Conservation (phyloP, 2,888 invertebrate genomes). For the Tetramorium bicarinatum region DNA sequence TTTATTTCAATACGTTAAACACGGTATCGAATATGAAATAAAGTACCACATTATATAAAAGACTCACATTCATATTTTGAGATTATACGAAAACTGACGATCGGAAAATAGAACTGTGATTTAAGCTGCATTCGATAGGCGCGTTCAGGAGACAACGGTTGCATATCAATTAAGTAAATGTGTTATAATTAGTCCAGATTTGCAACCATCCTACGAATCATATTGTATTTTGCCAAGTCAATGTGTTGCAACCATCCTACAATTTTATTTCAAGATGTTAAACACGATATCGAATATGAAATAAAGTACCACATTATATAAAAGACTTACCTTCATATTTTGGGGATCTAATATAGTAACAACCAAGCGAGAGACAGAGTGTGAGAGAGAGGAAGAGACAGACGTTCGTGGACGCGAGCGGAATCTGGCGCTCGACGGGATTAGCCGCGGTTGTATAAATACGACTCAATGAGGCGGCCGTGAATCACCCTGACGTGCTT, state of each 20-base stretch:
- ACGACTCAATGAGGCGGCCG: slow-evolving; percentile 87
- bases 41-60: not conserved
- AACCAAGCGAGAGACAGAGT: too few species aligned
- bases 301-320: not conserved
- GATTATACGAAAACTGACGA: not conserved
- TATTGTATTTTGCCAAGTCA: not conserved
- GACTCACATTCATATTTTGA: not conserved
- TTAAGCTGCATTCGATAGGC: too few species aligned
- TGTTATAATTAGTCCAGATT: too few species aligned
- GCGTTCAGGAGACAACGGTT: too few species aligned
- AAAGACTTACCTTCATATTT: not conserved
- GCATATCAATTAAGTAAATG: too few species aligned
- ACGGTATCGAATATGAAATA: not conserved
- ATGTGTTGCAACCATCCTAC: slow-evolving; percentile 5
- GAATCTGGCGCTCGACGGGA: slow-evolving; percentile 1
- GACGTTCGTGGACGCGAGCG: slow-evolving; percentile 16
- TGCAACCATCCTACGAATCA: too few species aligned
- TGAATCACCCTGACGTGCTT: slow-evolving; percentile 87
- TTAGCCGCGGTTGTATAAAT: slow-evolving; percentile 86
- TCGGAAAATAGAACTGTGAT: not conserved
- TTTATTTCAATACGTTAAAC: not conserved
- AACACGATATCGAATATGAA: not conserved
- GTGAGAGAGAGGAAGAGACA: too few species aligned
- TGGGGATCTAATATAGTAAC: too few species aligned
- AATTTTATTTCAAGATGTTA: not conserved